Conservation (phyloP, 2,888 invertebrate species). For the Papilio elwesi region DNA sequence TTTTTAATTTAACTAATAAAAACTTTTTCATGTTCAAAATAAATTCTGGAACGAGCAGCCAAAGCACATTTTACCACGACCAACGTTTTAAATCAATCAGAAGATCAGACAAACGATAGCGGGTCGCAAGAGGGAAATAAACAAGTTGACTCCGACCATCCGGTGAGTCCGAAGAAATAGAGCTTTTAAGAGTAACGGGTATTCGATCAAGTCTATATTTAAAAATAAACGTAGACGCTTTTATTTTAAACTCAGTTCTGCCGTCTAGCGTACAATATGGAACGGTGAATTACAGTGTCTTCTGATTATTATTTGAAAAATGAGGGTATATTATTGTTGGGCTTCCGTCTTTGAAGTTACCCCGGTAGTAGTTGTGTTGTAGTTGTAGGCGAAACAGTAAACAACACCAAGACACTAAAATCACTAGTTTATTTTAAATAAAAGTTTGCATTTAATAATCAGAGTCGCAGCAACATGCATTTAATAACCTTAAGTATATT, state of each 20-base stretch:
- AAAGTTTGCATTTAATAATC: too few species aligned
- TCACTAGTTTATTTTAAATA: too few species aligned
- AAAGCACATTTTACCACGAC: not conserved
- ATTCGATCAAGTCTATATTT: slow-evolving; percentile 27
- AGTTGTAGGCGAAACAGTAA: too few species aligned
- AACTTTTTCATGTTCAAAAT: slow-evolving; percentile 1
- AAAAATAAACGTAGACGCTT: slow-evolving; percentile 26
- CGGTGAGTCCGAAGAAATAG: slow-evolving; percentile 36
- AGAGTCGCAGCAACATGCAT: too few species aligned
- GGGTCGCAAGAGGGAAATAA: slow-evolving; percentile 26
- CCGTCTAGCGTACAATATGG: not conserved
- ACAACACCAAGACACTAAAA: too few species aligned
- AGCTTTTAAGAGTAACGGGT: slow-evolving; percentile 37
- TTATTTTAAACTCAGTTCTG: slow-evolving; percentile 33
- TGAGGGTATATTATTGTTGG: too few species aligned
- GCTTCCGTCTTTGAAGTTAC: too few species aligned
- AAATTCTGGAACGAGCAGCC: not conserved
- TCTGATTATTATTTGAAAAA: not conserved
- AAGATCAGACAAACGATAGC: slow-evolving; percentile 25
- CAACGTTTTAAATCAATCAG: slow-evolving; percentile 29
- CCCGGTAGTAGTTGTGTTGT: too few species aligned
- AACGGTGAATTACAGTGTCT: not conserved
- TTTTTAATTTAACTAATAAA: not conserved
- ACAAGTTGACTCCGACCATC: slow-evolving; percentile 32
- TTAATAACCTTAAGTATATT: too few species aligned